Conservation (phyloP, 2,113 vertebrate species). For the Emberiza fucata region DNA sequence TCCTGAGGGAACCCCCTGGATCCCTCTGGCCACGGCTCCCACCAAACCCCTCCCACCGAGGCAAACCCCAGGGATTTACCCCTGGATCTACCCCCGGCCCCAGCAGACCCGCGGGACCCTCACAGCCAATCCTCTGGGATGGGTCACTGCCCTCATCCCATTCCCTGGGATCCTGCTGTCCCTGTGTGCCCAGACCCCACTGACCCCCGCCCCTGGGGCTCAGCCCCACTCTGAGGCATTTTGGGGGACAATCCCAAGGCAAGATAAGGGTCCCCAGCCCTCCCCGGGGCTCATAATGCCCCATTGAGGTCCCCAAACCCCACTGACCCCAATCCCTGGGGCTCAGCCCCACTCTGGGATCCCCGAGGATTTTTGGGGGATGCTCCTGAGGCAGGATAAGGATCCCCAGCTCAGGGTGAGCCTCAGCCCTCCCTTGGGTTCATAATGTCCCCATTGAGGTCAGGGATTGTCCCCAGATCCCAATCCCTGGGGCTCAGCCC, state of each 20-base stretch:
- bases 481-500: no score
- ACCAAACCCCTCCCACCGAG: neutral
- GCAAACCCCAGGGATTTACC: neutral
- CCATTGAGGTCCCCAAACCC: no score
- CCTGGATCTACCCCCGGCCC: no score
- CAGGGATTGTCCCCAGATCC: no score
- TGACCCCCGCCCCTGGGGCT: neutral
- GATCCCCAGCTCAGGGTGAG: no score
- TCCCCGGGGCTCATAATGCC: neutral
- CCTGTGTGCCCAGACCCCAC: neutral
- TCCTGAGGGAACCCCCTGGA: fast-evolving
- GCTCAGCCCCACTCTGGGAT: no score
- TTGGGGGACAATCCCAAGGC: fast-evolving
- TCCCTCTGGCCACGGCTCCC: fast-evolving
- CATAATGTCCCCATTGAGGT: no score
- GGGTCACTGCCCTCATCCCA: neutral
- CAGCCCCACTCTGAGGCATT: no score
- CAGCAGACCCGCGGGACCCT: neutral
- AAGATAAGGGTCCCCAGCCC: neutral
- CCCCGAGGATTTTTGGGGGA: no score
- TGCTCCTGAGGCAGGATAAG: no score
- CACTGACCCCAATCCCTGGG: no score
- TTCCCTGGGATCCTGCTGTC: neutral
- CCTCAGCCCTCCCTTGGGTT: no score
- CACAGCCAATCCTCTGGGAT: neutral